phyloP scores from a whole-genome alignment of 2,113 vertebrate species.

The Acrocephalus arundinaceus region DNA sequence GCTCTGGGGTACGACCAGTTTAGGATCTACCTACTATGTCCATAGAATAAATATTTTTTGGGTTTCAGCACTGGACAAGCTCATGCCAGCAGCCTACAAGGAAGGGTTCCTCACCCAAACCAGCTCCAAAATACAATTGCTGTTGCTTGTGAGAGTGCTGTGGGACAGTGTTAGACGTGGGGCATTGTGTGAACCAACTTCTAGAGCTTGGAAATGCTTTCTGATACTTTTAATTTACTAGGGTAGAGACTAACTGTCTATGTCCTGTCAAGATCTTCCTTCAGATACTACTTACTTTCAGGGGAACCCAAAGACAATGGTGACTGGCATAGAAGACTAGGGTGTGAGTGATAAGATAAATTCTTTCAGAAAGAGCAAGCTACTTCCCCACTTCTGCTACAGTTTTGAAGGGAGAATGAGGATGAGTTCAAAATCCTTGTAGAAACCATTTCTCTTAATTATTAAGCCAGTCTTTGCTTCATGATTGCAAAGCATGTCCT shows the following conservation, averaged over 20 bases:
- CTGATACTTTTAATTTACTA: neutral
- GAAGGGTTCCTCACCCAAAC: neutral
- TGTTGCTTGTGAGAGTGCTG: neutral
- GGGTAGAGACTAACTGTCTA: neutral
- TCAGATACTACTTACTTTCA: neutral
- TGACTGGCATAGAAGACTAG: neutral
- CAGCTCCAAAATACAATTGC: neutral
- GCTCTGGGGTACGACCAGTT: neutral
- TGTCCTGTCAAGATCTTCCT: neutral
- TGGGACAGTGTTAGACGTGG: fast-evolving
- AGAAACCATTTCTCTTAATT: neutral
- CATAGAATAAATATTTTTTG: neutral
- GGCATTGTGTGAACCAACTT: neutral
- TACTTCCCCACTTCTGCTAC: neutral
- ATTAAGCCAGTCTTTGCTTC: neutral
- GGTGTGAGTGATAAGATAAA: neutral
- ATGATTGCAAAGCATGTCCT: neutral
- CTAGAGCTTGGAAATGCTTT: neutral
- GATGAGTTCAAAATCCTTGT: neutral
- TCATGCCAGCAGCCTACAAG: neutral
- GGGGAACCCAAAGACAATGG: neutral
- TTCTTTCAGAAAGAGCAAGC: neutral
- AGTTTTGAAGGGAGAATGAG: neutral
- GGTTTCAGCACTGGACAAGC: neutral
- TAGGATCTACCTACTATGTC: neutral